Conservation (phyloP, 2,888 invertebrate species). For the Carpatolechia fugitivella region DNA sequence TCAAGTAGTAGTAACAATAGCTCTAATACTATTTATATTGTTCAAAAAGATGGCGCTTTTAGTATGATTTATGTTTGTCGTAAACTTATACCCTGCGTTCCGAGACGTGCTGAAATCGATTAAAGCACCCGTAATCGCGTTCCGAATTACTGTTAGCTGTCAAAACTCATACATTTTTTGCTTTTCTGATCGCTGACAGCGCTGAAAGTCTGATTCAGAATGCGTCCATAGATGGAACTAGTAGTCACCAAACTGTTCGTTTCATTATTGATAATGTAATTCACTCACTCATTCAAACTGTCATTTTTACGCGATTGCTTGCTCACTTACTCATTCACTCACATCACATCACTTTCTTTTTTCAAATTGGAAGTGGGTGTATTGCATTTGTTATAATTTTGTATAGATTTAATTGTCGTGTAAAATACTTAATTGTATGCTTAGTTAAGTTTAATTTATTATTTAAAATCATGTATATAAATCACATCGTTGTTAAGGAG, state of each 20-base stretch:
- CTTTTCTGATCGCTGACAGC: too few species aligned
- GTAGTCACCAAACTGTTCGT: too few species aligned
- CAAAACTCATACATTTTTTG: too few species aligned
- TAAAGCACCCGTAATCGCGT: too few species aligned
- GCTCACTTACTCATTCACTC: not conserved
- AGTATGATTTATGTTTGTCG: too few species aligned
- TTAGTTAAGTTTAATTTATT: not conserved
- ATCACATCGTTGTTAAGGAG: constrained; percentile 10
- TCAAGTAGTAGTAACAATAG: not conserved
- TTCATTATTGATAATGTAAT: not conserved
- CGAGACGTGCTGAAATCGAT: too few species aligned
- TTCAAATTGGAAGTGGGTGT: constrained; percentile 14
- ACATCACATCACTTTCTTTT: constrained; percentile 16
- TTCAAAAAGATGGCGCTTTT: not conserved
- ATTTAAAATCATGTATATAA: constrained; percentile 11
- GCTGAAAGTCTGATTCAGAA: too few species aligned
- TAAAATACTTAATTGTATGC: constrained; percentile 8
- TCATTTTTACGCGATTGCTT: not conserved
- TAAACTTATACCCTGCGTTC: too few species aligned
- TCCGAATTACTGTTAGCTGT: too few species aligned
- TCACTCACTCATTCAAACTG: not conserved
- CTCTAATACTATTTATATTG: not conserved
- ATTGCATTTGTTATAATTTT: constrained; percentile 17
- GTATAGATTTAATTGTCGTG: constrained; percentile 5
- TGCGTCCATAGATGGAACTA: too few species aligned